phyloP scores from a whole-genome alignment of 2,888 invertebrate species.

The Stenoptilia bipunctidactyla region DNA sequence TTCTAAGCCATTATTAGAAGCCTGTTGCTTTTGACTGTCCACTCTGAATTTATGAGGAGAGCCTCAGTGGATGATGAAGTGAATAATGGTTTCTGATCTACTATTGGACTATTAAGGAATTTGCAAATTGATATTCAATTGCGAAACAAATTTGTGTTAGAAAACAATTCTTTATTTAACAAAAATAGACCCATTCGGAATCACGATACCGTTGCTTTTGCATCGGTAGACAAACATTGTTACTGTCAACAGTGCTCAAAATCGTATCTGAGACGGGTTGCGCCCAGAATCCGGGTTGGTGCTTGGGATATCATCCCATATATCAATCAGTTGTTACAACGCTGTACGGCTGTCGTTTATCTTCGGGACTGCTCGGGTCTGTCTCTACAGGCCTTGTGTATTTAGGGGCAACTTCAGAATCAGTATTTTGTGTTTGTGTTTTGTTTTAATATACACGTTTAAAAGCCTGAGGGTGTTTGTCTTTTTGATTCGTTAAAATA shows the following conservation, averaged over 20 bases:
- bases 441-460: too few relatives aligned
- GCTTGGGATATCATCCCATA: conserved; percentile 54
- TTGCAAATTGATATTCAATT: too few relatives aligned
- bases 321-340: conserved; percentile 69
- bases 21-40: not conserved
- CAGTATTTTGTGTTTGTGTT: too few relatives aligned
- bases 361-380: conserved; percentile 59
- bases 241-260: conserved; percentile 60
- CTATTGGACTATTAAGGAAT: too few relatives aligned
- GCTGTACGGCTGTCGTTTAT: conserved; percentile 66
- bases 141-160: too few relatives aligned
- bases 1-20: not conserved
- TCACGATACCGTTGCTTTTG: too few relatives aligned
- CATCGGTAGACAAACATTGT: conserved; percentile 25
- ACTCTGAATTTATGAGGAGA: not conserved
- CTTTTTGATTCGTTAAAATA: too few relatives aligned
- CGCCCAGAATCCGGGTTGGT: conserved; percentile 43
- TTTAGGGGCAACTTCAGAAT: too few relatives aligned
- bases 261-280: conserved; percentile 56
- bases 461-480: too few relatives aligned
- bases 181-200: too few relatives aligned
- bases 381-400: conserved; percentile 15
- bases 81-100: not conserved
- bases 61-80: not conserved
- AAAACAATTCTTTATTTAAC: too few relatives aligned